phyloP scores from a whole-genome alignment of 2,113 vertebrate genomes.

The Erpornis zantholeuca region DNA sequence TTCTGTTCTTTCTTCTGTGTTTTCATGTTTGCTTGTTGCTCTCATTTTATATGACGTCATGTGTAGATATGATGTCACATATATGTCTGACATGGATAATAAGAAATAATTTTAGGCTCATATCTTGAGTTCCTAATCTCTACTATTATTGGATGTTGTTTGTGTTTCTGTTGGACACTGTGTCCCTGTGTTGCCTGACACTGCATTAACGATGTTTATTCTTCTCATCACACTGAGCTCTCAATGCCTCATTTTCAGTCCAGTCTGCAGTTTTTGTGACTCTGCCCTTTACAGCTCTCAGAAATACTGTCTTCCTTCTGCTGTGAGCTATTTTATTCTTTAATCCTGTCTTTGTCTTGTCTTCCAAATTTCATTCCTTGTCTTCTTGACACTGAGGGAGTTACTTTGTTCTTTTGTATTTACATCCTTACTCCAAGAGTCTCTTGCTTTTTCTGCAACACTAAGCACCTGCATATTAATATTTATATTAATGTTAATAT shows the following conservation, averaged over 20 bases:
- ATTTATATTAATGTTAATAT: background rate
- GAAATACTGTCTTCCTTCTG: background rate
- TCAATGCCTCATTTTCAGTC: background rate
- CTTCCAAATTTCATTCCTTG: background rate
- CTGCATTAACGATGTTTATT: background rate
- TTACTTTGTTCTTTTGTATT: background rate
- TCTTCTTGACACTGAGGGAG: background rate
- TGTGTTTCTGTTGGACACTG: background rate
- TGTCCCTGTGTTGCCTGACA: background rate
- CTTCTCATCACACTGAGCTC: background rate
- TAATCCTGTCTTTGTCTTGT: background rate
- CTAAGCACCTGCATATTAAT: background rate
- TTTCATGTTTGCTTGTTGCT: background rate
- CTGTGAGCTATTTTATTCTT: background rate
- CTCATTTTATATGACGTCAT: background rate
- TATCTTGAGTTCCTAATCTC: background rate
- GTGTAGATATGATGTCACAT: background rate
- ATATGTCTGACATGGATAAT: background rate
- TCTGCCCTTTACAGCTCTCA: background rate
- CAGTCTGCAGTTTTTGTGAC: background rate
- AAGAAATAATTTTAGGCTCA: background rate
- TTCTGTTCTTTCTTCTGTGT: background rate
- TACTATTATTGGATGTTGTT: background rate
- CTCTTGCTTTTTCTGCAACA: background rate
- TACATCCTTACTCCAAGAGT: background rate